These are phyloP conservation scores for Toxostoma redivivum DNA, from an alignment of 2,113 vertebrate genomes.

Conservation along the genomic window DNA sequence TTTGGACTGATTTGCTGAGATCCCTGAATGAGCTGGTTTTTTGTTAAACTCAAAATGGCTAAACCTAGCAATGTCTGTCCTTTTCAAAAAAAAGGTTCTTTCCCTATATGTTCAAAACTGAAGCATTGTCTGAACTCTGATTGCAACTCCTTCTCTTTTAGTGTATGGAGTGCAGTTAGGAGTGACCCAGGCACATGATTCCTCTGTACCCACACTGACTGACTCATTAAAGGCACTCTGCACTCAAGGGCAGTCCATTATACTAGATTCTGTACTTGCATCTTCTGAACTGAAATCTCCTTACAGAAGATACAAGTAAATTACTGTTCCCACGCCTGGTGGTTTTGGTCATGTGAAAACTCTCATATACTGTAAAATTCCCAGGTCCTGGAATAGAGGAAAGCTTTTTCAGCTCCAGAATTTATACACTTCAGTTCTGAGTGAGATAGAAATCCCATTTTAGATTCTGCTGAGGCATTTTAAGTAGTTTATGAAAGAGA, in stretches of 20 bases:
- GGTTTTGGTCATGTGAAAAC: neutral
- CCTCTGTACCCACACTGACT: neutral
- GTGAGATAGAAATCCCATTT: neutral
- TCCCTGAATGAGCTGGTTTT: neutral
- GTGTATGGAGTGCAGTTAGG: neutral
- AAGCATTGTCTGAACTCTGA: neutral
- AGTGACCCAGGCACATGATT: neutral
- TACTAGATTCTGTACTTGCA: neutral
- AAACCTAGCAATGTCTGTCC: neutral
- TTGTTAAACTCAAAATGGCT: neutral
- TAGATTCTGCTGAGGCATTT: neutral
- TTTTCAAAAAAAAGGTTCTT: neutral
- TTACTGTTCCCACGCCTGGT: neutral
- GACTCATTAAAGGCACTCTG: neutral
- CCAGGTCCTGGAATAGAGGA: neutral
- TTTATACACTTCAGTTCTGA: neutral
- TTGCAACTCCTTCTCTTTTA: neutral
- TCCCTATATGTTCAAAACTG: neutral
- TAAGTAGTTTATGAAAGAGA: neutral
- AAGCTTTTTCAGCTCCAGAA: neutral
- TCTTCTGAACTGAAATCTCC: neutral
- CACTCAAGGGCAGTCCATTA: neutral
- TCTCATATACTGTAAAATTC: neutral
- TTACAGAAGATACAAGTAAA: neutral
- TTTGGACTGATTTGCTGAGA: neutral